Percentiles rank a stretch among this genome's conserved stretches.
These are phyloP conservation scores for Panthera uncia DNA, from an alignment of 2,113 vertebrate genomes.

Conservation along the genomic window DNA sequence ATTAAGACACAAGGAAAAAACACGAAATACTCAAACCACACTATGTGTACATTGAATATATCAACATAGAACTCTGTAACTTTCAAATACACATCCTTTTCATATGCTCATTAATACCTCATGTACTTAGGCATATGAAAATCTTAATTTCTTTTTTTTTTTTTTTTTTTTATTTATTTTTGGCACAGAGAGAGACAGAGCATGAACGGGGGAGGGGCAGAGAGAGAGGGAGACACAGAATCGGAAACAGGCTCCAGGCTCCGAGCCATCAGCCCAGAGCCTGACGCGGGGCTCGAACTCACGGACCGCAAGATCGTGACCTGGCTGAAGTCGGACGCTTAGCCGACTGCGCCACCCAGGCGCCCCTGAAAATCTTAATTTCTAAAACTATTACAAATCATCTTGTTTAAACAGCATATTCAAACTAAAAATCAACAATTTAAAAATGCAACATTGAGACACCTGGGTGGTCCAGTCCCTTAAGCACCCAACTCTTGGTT, in stretches of 20 bases:
- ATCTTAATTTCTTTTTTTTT: not conserved
- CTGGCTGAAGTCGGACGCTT: no score
- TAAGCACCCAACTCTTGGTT: no score
- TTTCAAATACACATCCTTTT: not conserved
- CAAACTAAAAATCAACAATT: not conserved
- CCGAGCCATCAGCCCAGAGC: no score
- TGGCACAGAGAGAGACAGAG: no score
- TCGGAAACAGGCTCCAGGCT: no score
- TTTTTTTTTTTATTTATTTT: no score
- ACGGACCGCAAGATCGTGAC: no score
- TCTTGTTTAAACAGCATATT: not conserved
- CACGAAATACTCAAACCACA: conserved; percentile 28
- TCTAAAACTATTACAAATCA: conserved; percentile 19
- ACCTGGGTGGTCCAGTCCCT: no score
- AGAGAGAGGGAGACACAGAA: no score
- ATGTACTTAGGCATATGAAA: not conserved
- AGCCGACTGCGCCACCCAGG: no score
- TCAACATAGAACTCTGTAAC: not conserved
- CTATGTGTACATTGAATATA: not conserved
- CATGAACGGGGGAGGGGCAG: no score
- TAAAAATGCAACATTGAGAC: not conserved
- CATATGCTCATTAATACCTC: not conserved
- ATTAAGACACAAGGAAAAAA: not conserved
- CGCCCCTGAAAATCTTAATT: not conserved
- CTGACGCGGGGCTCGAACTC: no score